A percentile compares a stretch with the other conserved stretches of the same genome.
phyloP scores from a whole-genome alignment of 1,140 invertebrate species.

The Pseudomyrmex concolor region DNA sequence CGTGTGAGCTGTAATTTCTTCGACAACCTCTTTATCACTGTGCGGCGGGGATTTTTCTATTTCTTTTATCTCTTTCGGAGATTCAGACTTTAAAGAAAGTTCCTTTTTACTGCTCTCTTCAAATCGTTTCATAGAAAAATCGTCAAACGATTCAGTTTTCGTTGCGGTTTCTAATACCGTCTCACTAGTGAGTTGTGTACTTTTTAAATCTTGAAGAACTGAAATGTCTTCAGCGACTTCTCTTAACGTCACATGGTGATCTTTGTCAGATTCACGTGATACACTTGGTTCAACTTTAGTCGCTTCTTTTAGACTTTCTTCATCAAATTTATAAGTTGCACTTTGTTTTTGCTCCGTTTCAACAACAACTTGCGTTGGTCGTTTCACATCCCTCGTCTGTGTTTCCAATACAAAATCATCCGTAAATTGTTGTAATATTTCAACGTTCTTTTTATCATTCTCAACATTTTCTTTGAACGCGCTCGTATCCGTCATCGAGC shows the following conservation, averaged over 20 bases:
- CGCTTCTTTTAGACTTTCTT: conserved; percentile 3
- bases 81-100: conserved; percentile 9
- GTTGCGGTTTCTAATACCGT: background rate
- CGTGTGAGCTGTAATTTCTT: background rate
- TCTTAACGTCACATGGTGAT: conserved; percentile 5
- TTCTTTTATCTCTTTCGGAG: background rate
- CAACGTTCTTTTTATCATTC: background rate
- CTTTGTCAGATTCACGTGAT: background rate
- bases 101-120: background rate
- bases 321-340: background rate
- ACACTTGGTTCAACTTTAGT: background rate
- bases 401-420: conserved; percentile 22
- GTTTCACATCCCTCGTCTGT: background rate
- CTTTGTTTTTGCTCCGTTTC: background rate
- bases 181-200: background rate
- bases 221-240: conserved; percentile 8
- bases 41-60: background rate
- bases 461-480: background rate
- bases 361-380: background rate
- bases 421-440: conserved; percentile 39
- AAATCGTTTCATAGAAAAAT: conserved; percentile 19
- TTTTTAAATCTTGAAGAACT: conserved; percentile 18
- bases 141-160: conserved; percentile 7
- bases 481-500: background rate
- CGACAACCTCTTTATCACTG: background rate